A percentile compares a stretch with the other conserved stretches of the same genome.
These are phyloP conservation scores for Drosophila teissieri DNA, from an alignment of 1,140 invertebrate species.

Conservation along the genomic window DNA sequence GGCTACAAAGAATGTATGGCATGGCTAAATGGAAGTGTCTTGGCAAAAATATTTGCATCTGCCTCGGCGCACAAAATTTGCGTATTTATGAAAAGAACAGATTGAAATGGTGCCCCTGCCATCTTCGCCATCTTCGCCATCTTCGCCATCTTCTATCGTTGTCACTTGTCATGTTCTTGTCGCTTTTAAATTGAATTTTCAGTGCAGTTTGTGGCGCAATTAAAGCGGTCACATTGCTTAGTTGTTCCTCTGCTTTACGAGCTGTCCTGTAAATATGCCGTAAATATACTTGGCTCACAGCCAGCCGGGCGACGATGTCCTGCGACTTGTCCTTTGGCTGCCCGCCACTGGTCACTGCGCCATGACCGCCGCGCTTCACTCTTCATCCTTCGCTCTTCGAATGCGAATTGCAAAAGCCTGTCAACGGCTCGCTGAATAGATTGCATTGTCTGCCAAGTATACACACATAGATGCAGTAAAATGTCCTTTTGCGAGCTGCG, in stretches of 20 bases:
- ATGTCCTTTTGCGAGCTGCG: constrained; percentile 39
- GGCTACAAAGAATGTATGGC: neutral
- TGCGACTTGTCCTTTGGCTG: constrained; percentile 28
- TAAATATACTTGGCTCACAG: constrained; percentile 68
- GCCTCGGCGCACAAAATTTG: constrained; percentile 63
- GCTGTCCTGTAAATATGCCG: constrained; percentile 60
- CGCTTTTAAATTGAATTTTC: constrained; percentile 58
- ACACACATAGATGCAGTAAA: constrained; percentile 28
- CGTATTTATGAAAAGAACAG: constrained; percentile 70
- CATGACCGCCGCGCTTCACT: constrained; percentile 25
- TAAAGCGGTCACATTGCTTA: constrained; percentile 60
- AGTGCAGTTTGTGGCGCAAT: constrained; percentile 66
- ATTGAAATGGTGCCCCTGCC: constrained; percentile 54
- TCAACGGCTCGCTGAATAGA: constrained; percentile 69
- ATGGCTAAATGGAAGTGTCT: constrained; percentile 64
- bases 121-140: neutral
- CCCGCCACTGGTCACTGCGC: constrained; percentile 46
- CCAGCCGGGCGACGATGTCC: constrained; percentile 60
- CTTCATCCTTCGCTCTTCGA: constrained; percentile 10
- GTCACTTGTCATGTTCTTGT: constrained; percentile 13
- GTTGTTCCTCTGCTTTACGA: constrained; percentile 49
- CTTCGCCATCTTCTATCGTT: neutral
- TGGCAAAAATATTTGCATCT: constrained; percentile 65
- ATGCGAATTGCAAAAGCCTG: constrained; percentile 55
- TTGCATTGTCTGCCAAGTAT: constrained; percentile 40